Evolutionary conservation across 30 jellyfish, hydroid and myxozoan species (phyloP).

Genomic region (Clytia hemisphaerica): DNA sequence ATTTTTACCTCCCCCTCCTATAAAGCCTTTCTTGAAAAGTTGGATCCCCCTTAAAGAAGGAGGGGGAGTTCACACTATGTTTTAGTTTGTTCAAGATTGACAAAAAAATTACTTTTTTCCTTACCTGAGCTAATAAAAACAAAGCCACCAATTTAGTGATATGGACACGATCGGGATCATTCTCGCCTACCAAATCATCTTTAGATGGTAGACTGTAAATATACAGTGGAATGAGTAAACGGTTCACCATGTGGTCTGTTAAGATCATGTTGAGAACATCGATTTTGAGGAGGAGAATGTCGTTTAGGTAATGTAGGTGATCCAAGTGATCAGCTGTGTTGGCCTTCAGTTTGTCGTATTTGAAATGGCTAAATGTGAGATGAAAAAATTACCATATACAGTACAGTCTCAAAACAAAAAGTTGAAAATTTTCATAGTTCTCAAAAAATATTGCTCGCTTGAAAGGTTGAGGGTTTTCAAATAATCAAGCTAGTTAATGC

Average conservation of each 20-base stretch:
- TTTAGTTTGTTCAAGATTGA: no score
- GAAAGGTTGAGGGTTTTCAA: neutral
- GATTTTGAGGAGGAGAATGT: constrained; percentile 61
- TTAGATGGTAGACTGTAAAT: constrained; percentile 71
- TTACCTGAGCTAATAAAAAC: constrained; percentile 77
- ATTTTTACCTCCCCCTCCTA: no score
- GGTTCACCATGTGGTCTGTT: constrained; percentile 74
- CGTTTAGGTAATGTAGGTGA: constrained; percentile 77
- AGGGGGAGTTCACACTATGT: no score
- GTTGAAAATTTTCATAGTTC: neutral
- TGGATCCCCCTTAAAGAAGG: no score
- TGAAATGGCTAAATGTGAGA: constrained; percentile 64
- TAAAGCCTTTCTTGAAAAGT: no score
- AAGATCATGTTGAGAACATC: constrained; percentile 55
- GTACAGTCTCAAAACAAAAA: neutral
- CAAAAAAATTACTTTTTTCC: no score
- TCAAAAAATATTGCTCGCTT: neutral
- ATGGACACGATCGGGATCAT: constrained; percentile 43
- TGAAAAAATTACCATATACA: neutral
- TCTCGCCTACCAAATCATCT: constrained; percentile 11
- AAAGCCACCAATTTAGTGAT: constrained; percentile 64
- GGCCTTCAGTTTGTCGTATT: constrained; percentile 70
- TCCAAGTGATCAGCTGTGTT: constrained; percentile 83
- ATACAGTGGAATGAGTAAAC: constrained; percentile 74
- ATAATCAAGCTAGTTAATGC: no score